Evolutionary conservation across 2,797 vertebrate species (phyloP), one percentile per base, ranked within the genome.

Genomic region (Lepidocolaptes lacrymiger): DNA sequence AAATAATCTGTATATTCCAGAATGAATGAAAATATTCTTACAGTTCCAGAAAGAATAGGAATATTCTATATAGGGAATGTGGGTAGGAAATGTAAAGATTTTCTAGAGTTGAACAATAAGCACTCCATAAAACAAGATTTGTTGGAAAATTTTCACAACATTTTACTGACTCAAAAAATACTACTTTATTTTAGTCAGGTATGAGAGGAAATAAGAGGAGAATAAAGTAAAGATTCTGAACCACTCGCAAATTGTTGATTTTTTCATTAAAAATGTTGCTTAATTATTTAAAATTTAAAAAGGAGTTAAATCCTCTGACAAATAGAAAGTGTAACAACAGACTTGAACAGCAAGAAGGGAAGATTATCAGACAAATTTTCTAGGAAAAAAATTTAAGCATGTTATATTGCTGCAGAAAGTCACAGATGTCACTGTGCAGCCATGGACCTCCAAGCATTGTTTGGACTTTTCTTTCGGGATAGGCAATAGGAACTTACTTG

Each of bases 241-340:
- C 80, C 22, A 82, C 6, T 30, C 0, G 0, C 6, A 61, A 44
- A n/a, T 24, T 56, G 6, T 30, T 56, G 12, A 0, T n/a, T 10
- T 90, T 91, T 83, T 54, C 24, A 32, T 22, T 32, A 15, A 74
- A 76, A 30, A 36, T 4, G 3, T 8, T 89, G 7, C 12, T 68
- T 80, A 80, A 79, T n/a, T 72, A 72, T 64, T 83, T 43, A 46
- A 72, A 64, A 56, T 30, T 49, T 5, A 41, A 68, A 32, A 54
- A n/a, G 2, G 30, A 23, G 9, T 43, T 46, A 80, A 86, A 87
- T 46, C 2, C 7, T 51, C 17, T 12, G 1, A 66, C 15, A 4
- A 84, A 36, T 0, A 72, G 10, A 71, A 52, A 26, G 56, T 6
- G 0, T 17, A 68, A 71, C 21, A 72, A 32, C 6, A 88, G 49